These are phyloP conservation scores for Morelia viridis DNA, from an alignment of 2,797 vertebrate genomes.

Conservation along the genomic window DNA sequence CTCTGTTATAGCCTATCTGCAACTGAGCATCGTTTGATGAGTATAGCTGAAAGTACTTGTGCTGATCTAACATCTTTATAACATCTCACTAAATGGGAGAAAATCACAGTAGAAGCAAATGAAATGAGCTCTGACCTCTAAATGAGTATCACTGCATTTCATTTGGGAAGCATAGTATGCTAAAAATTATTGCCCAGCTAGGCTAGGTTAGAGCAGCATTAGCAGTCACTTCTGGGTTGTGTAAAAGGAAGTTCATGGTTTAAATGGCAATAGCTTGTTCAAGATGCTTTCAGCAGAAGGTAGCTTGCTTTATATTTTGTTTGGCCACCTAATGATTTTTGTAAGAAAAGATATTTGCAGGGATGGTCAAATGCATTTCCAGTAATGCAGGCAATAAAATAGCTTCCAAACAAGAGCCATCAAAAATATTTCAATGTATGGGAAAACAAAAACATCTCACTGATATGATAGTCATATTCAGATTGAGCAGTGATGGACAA, in stretches of 20 bases:
- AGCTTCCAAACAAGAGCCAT: not conserved
- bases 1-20: not conserved
- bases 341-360: not conserved
- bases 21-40: not conserved
- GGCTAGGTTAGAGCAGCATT: not conserved
- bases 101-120: not conserved
- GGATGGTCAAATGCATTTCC: not conserved
- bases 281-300: not conserved
- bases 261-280: constrained; percentile 21
- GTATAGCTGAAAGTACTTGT: not conserved
- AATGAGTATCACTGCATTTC: not conserved
- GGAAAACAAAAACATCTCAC: not conserved
- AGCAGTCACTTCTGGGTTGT: not conserved
- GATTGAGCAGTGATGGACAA: not conserved
- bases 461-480: not conserved
- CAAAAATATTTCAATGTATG: not conserved
- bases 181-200: not conserved
- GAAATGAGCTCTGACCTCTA: constrained; percentile 13
- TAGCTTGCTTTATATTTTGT: constrained; percentile 9
- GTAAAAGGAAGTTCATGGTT: not conserved
- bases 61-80: not conserved
- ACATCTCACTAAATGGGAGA: constrained; percentile 8
- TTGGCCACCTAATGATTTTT: not conserved
- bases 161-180: not conserved
- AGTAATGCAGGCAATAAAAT: constrained; percentile 5